phyloP scores from a whole-genome alignment of 2,888 invertebrate species.

The Thymelicus acteon region DNA sequence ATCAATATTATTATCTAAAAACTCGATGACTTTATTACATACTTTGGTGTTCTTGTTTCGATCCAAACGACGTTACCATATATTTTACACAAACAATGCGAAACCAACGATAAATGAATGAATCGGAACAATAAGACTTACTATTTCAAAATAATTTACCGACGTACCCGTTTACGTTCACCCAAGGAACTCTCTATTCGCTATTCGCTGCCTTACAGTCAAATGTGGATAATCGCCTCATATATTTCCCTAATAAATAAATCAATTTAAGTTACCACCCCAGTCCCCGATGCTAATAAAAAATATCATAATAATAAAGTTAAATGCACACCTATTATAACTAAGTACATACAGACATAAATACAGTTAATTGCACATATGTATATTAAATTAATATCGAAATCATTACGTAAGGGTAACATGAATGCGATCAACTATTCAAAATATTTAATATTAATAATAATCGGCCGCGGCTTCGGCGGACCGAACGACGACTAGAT shows the following conservation, averaged over 20 bases:
- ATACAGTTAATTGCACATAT: constrained; percentile 79
- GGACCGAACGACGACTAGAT: constrained; percentile 58
- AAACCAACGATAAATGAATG: constrained; percentile 42
- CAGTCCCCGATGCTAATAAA: constrained; percentile 44
- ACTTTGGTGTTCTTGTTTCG: constrained; percentile 84
- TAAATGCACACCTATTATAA: constrained; percentile 68
- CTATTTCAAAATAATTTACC: constrained; percentile 36
- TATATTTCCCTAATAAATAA: constrained; percentile 80
- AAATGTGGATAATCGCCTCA: constrained; percentile 61
- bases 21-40: constrained; percentile 81
- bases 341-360: constrained; percentile 61
- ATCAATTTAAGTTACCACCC: constrained; percentile 65
- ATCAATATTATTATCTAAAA: constrained; percentile 81
- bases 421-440: constrained; percentile 57
- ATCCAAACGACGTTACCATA: constrained; percentile 51
- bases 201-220: constrained; percentile 16
- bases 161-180: constrained; percentile 35
- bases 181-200: constrained; percentile 37
- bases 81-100: constrained; percentile 31
- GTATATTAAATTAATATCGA: constrained; percentile 75
- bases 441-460: constrained; percentile 48
- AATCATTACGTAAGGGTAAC: constrained; percentile 63
- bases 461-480: constrained; percentile 44
- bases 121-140: constrained; percentile 35
- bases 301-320: constrained; percentile 66